A percentile compares a stretch with the other conserved stretches of the same genome.
These are phyloP conservation scores for Sprattus sprattus DNA, from an alignment of 2,113 vertebrate genomes.

Conservation along the genomic window DNA sequence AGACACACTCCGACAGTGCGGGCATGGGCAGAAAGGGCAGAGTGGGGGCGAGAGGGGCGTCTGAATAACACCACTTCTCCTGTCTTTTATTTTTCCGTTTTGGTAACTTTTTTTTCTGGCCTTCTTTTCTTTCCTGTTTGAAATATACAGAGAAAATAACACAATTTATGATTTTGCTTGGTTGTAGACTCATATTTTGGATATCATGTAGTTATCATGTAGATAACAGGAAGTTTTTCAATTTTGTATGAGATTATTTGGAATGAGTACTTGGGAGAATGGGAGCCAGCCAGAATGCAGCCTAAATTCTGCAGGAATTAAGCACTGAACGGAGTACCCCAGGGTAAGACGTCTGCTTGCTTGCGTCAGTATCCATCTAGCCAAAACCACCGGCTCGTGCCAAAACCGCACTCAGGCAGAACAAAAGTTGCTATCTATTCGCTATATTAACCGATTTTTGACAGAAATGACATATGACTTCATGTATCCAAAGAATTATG, in stretches of 20 bases:
- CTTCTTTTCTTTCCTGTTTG: not conserved
- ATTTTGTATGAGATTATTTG: not conserved
- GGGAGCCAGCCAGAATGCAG: not conserved
- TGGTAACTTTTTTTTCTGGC: not conserved
- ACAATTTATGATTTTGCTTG: too few species aligned
- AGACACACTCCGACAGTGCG: not conserved
- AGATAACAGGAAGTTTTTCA: too few species aligned
- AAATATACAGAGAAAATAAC: not conserved
- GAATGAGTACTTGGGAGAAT: not conserved
- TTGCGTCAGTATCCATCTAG: not conserved
- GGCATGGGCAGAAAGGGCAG: not conserved
- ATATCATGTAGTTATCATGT: too few species aligned
- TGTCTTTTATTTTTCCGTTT: not conserved
- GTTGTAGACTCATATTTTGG: too few species aligned
- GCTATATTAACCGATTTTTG: not conserved
- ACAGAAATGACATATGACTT: not conserved
- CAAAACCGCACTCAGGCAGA: not conserved
- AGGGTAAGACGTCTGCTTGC: not conserved
- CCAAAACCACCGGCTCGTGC: not conserved
- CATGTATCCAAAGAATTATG: not conserved
- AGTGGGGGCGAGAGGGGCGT: not conserved
- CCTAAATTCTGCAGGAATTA: not conserved
- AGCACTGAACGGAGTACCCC: not conserved
- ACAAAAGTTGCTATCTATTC: too few species aligned
- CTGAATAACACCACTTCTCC: not conserved